Evolutionary conservation across 2,797 vertebrate species (phyloP).

Genomic region (Pseudocheirus occidentalis): DNA sequence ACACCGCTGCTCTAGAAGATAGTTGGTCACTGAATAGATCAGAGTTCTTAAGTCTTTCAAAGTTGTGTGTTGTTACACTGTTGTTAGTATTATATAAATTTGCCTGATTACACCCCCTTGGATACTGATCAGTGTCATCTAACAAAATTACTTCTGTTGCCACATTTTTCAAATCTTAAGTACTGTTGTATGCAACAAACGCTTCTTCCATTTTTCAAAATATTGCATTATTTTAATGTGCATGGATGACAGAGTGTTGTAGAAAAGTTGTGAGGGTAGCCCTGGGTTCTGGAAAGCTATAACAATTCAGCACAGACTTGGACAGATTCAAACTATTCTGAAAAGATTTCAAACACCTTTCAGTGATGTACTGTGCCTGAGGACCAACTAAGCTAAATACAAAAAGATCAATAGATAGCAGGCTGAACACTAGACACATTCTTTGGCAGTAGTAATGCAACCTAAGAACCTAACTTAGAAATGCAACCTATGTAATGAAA

Average conservation of each 20-base stretch:
- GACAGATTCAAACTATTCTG: not conserved
- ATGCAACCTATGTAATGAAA: too few relatives aligned
- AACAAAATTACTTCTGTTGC: not conserved
- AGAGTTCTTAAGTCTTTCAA: not conserved
- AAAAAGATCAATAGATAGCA: not conserved
- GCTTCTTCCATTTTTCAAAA: not conserved
- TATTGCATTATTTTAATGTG: not conserved
- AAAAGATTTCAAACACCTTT: not conserved
- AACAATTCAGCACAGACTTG: not conserved
- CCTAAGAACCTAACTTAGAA: too few relatives aligned
- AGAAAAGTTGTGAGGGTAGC: not conserved
- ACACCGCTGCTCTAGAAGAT: not conserved
- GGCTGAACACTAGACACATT: not conserved
- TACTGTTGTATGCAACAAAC: not conserved
- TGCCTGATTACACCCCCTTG: not conserved
- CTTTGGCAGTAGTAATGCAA: not conserved
- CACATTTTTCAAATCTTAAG: not conserved
- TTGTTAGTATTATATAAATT: not conserved
- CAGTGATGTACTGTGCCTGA: not conserved
- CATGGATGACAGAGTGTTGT: not conserved
- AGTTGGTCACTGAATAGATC: not conserved
- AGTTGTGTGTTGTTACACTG: not conserved
- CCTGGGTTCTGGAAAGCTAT: not conserved
- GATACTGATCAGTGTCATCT: not conserved
- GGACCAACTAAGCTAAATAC: not conserved